A percentile compares a stretch with the other conserved stretches of the same genome.
Evolutionary conservation across 2,888 invertebrate species (phyloP).

Genomic region (Protonemura montana): DNA sequence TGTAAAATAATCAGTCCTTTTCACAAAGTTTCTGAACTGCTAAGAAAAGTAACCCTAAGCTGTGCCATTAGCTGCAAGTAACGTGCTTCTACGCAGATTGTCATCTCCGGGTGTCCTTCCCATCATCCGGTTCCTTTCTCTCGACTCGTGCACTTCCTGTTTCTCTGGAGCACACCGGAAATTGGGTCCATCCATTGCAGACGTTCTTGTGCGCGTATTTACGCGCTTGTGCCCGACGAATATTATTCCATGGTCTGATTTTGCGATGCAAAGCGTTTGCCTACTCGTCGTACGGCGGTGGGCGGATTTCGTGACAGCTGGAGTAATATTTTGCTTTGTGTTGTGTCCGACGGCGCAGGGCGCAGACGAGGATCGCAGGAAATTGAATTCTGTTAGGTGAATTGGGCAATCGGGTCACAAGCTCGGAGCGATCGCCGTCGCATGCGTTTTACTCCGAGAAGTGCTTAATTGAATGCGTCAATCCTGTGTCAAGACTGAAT

Average conservation of each 20-base stretch:
- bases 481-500: too few relatives aligned
- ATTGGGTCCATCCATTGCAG: constrained; percentile 33
- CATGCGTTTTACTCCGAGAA: neutral
- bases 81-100: constrained; percentile 14
- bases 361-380: neutral
- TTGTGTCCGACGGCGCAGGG: neutral
- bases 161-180: constrained; percentile 15
- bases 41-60: neutral
- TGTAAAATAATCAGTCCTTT: neutral
- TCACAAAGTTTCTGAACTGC: neutral
- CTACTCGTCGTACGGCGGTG: neutral
- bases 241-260: neutral
- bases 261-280: neutral
- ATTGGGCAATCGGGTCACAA: neutral
- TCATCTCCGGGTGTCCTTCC: constrained; percentile 28
- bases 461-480: too few relatives aligned
- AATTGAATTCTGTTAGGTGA: neutral
- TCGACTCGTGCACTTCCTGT: constrained; percentile 1
- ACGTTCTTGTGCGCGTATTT: neutral
- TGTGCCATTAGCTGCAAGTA: neutral
- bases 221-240: neutral
- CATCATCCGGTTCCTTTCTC: neutral
- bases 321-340: neutral
- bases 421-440: neutral
- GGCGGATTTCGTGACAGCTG: neutral